Conservation (phyloP, 1,140 invertebrate species). For the Heterodera carotae region DNA sequence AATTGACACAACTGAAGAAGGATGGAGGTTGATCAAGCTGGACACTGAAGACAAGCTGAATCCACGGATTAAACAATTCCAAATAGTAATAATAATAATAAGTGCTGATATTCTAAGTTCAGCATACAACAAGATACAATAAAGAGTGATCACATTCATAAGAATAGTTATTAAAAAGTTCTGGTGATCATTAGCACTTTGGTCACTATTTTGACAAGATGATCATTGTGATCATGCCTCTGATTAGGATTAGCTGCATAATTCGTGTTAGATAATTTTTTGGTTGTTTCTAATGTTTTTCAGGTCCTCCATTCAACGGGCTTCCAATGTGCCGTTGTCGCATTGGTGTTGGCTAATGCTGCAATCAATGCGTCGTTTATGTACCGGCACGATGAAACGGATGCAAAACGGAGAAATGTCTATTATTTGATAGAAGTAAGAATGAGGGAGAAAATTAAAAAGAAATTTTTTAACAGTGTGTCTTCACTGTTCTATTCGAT, state of each 20-base stretch:
- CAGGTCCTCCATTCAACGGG: slow-evolving; percentile 81
- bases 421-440: slow-evolving; percentile 89
- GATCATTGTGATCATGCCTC: too few species aligned
- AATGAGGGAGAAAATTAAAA: slow-evolving; percentile 7
- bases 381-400: slow-evolving; percentile 84
- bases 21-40: slow-evolving; percentile 58
- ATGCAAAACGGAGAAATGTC: slow-evolving; percentile 75
- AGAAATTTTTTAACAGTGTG: too few species aligned
- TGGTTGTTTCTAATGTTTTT: too few species aligned
- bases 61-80: slow-evolving; percentile 70
- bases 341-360: slow-evolving; percentile 89
- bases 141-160: too few species aligned
- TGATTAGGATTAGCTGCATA: too few species aligned
- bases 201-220: too few species aligned
- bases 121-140: too few species aligned
- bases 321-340: slow-evolving; percentile 87
- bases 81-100: slow-evolving; percentile 73
- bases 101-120: neutral
- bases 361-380: slow-evolving; percentile 92
- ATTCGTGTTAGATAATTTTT: too few species aligned
- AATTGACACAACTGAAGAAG: slow-evolving; percentile 70
- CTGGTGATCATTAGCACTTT: too few species aligned
- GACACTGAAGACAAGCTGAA: slow-evolving; percentile 72
- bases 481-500: slow-evolving; percentile 80
- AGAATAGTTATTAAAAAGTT: too few species aligned